Percentiles rank a stretch among this genome's conserved stretches.
These are phyloP conservation scores for Neodon shergylaensis DNA, from an alignment of 2,113 vertebrate species.

Conservation along the genomic window DNA sequence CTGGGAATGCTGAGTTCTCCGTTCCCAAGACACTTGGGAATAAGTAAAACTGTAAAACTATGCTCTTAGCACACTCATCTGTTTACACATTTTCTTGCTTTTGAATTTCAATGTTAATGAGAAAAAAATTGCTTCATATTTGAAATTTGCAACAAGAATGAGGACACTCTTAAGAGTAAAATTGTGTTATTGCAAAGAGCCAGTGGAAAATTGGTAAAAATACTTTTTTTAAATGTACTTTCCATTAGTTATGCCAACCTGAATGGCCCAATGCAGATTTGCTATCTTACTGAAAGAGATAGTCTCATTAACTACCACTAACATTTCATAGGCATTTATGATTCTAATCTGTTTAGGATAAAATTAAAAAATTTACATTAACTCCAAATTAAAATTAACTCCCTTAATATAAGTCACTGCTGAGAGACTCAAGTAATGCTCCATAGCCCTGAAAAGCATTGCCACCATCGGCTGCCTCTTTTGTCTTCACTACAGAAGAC, in stretches of 20 bases:
- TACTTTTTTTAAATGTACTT: not conserved
- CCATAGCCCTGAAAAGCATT: not conserved
- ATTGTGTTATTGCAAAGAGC: not conserved
- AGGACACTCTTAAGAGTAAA: slow-evolving; percentile 33
- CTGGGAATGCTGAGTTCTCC: not conserved
- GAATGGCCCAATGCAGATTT: not conserved
- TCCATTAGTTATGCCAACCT: not conserved
- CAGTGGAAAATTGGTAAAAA: slow-evolving; percentile 24
- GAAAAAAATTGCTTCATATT: not conserved
- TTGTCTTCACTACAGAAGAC: not conserved
- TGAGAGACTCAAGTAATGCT: not conserved
- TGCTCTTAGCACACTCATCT: not conserved
- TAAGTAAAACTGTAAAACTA: not conserved
- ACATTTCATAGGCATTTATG: not conserved
- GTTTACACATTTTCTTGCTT: not conserved
- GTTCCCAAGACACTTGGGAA: not conserved
- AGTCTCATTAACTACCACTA: not conserved
- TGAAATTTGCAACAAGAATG: slow-evolving; percentile 22
- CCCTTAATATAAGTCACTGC: not conserved
- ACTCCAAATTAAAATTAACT: not conserved
- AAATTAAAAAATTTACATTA: not conserved
- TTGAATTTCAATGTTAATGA: not conserved
- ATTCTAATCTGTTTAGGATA: not conserved
- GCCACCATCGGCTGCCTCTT: not conserved
- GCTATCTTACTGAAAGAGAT: not conserved